phyloP scores from a whole-genome alignment of 2,113 vertebrate genomes.

The Neogobius melanostomus region DNA sequence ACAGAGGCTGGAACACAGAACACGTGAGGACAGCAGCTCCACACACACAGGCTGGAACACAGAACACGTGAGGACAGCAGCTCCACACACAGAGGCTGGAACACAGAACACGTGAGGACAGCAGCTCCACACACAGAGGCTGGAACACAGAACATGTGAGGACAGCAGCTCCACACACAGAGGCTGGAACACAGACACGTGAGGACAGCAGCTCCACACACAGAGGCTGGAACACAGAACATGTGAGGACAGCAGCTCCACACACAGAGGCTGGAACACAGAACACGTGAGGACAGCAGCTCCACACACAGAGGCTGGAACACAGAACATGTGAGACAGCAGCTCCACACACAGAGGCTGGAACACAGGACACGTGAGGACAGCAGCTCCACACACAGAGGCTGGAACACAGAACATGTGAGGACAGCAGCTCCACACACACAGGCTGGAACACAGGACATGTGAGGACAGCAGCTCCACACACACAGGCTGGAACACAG shows the following conservation, averaged over 20 bases:
- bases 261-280: no score
- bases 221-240: no score
- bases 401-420: constrained; percentile 58
- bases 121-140: constrained; percentile 88
- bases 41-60: constrained; percentile 82
- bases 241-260: no score
- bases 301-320: constrained; percentile 86
- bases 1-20: background rate
- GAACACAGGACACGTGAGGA: constrained; percentile 36
- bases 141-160: constrained; percentile 34
- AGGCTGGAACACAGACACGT: background rate
- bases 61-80: background rate
- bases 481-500: constrained; percentile 78
- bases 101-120: constrained; percentile 59
- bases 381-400: constrained; percentile 88
- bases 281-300: constrained; percentile 73
- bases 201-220: no score
- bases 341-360: background rate
- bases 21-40: constrained; percentile 81
- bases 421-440: background rate
- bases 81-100: background rate
- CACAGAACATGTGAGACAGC: background rate
- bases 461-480: constrained; percentile 84
- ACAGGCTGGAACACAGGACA: background rate
- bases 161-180: background rate